Evolutionary conservation across 2,797 vertebrate species (phyloP), one percentile per base, ranked within the genome.

Genomic region (Helostoma temminkii): DNA sequence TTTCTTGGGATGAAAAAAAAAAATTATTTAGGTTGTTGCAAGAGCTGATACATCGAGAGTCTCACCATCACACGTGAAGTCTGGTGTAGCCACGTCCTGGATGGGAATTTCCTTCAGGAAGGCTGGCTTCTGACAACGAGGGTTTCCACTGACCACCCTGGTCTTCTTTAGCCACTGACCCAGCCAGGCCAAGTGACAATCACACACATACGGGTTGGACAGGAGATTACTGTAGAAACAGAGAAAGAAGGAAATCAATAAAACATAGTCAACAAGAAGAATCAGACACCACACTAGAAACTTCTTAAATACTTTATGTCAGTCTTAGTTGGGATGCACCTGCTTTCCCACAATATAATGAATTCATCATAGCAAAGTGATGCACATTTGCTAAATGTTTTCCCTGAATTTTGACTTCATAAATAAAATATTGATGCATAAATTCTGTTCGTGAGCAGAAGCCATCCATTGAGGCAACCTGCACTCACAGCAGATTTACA

Each of bases 31-130:
- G 16, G 3, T 2, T 24, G 18, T 7, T 22, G 36, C 21, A 16
- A 42, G 3, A 25, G 14, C 15, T 34, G 26, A n/a, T 2, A 15
- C 16, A 24, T 28, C 11, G 16, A 67, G 16, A n/a, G 4, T 5
- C 76, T 93, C 92, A 98, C 97, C 96, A 0, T 98, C 98, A 0
- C 98, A 99, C 46, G 96, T 98, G 78, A 99, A 99, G 91, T 99
- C 98, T 5, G 98, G 97, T 15, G 91, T 81, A 28, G 98, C 97
- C 62, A 99, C 97, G 2, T 99, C 98, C 93, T 99, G 98, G 89
- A 99, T 97, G 62, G 98, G 98, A 82, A 99, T 99, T 91, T 99
- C 98, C 88, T 98, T 98, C 54, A 99, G 93, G 92, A 99, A 99
- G 84, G 95, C 96, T 0, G 98, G 98, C 47, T 95, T 97, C 90